These are phyloP conservation scores for Catamblyrhynchus diadema DNA, from an alignment of 2,797 vertebrate genomes.

Conservation along the genomic window DNA sequence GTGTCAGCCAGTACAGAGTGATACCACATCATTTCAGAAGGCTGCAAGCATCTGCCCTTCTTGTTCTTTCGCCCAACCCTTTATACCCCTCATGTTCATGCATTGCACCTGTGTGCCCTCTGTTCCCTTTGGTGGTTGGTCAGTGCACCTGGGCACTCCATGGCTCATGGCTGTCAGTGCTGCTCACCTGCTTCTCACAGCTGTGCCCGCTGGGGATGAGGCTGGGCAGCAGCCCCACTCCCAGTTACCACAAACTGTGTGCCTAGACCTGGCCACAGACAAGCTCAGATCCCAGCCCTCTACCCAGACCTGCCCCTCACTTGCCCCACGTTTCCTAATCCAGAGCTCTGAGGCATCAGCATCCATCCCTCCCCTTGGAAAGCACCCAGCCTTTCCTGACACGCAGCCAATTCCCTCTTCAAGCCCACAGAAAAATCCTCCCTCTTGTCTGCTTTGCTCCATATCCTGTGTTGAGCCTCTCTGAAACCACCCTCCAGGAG, in stretches of 20 bases:
- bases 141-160: neutral
- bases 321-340: neutral
- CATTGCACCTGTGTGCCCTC: neutral
- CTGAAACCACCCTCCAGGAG: fast-evolving
- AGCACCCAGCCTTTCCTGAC: neutral
- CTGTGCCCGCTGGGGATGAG: neutral
- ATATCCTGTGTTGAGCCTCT: neutral
- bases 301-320: neutral
- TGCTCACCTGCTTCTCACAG: neutral
- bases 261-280: neutral
- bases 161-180: neutral
- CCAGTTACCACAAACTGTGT: neutral
- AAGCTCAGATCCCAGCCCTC: neutral
- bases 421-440: neutral
- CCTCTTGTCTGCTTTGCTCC: neutral
- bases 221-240: neutral
- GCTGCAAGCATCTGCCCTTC: neutral
- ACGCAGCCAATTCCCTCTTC: neutral
- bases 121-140: neutral
- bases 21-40: fast-evolving
- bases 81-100: neutral
- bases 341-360: neutral
- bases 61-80: neutral
- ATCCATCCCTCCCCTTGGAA: fast-evolving
- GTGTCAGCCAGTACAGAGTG: neutral